phyloP scores from a whole-genome alignment of 1,140 invertebrate species.

The Drosophila athabasca region DNA sequence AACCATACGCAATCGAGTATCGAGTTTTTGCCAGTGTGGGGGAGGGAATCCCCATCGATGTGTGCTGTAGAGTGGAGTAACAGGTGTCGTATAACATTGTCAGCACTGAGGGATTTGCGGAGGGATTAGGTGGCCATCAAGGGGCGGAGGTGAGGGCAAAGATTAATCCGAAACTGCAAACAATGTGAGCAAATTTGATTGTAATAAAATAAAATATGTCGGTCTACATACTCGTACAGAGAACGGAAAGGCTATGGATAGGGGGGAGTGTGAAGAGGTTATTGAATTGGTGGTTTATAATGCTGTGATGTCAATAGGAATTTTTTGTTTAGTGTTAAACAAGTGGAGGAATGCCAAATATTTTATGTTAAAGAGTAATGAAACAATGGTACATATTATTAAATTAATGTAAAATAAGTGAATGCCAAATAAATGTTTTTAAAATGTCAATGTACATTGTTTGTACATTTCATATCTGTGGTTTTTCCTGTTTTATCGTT shows the following conservation, averaged over 20 bases:
- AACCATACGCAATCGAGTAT: background rate
- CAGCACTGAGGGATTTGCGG: no score
- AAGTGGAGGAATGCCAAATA: no score
- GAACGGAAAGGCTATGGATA: no score
- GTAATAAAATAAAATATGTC: conserved; percentile 7
- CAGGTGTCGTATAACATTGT: conserved; percentile 11
- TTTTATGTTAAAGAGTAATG: no score
- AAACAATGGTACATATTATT: background rate
- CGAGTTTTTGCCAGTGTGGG: no score
- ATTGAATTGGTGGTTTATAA: conserved; percentile 16
- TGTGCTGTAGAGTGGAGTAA: conserved; percentile 8
- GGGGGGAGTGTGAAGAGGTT: background rate
- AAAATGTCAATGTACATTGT: no score
- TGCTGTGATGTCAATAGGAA: background rate
- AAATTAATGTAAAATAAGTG: background rate
- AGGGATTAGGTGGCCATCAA: no score
- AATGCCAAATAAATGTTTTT: no score
- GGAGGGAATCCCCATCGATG: no score
- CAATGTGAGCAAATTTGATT: conserved; percentile 26
- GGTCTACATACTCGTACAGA: background rate
- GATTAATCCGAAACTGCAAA: conserved; percentile 28
- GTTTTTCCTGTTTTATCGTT: conserved; percentile 2
- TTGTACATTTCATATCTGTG: background rate
- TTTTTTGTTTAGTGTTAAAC: no score
- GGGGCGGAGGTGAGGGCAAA: background rate